Percentiles rank a stretch among this genome's conserved stretches.
Conservation (phyloP, 2,888 invertebrate species). For the Sesamia inferens region DNA sequence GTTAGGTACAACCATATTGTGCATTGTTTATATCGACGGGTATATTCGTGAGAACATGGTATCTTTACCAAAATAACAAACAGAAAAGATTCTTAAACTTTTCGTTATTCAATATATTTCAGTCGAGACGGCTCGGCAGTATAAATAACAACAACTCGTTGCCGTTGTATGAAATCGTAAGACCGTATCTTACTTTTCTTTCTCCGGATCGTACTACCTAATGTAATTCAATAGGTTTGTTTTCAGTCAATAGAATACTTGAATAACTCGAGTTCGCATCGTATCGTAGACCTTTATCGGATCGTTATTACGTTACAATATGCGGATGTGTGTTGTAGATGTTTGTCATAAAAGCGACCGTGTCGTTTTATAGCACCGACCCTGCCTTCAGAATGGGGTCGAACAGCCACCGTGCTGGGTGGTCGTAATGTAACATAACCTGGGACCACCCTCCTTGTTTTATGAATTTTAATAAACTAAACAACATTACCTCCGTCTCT, state of each 20-base stretch:
- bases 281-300: slow-evolving; percentile 78
- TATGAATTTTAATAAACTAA: slow-evolving; percentile 80
- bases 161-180: slow-evolving; percentile 57
- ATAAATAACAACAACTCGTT: slow-evolving; percentile 59
- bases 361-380: slow-evolving; percentile 79
- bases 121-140: slow-evolving; percentile 38
- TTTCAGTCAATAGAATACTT: slow-evolving; percentile 73
- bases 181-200: slow-evolving; percentile 59
- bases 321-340: slow-evolving; percentile 75
- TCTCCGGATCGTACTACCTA: slow-evolving; percentile 57
- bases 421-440: slow-evolving; percentile 79
- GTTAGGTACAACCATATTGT: too few species aligned
- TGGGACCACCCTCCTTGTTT: slow-evolving; percentile 75
- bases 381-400: slow-evolving; percentile 71
- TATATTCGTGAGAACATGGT: slow-evolving; percentile 10
- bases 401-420: slow-evolving; percentile 74
- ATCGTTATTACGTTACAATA: slow-evolving; percentile 75
- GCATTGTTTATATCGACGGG: slow-evolving; percentile 25
- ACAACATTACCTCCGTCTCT: slow-evolving; percentile 64
- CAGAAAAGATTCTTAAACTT: slow-evolving; percentile 40
- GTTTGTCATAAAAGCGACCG: slow-evolving; percentile 82
- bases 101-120: slow-evolving; percentile 46
- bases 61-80: slow-evolving; percentile 30
- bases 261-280: slow-evolving; percentile 78
- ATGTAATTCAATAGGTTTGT: slow-evolving; percentile 68